A percentile compares a stretch with the other conserved stretches of the same genome.
These are phyloP conservation scores for Poecilia latipinna DNA, from an alignment of 2,113 vertebrate genomes.

Conservation along the genomic window DNA sequence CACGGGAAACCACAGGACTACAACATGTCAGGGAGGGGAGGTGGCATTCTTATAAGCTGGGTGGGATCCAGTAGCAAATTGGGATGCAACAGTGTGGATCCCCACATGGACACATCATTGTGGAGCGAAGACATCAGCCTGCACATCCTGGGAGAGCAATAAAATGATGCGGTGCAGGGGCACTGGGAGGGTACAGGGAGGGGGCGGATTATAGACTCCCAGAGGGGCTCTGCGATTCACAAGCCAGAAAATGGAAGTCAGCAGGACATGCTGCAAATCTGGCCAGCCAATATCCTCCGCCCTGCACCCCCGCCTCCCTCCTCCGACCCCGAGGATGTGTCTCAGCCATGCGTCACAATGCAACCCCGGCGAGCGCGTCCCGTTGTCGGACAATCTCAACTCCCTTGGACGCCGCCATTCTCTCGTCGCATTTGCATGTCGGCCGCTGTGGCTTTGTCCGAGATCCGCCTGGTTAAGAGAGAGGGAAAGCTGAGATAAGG, in stretches of 20 bases:
- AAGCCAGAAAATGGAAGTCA: constrained; percentile 80
- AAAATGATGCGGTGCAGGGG: constrained; percentile 65
- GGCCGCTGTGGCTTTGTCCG: constrained; percentile 54
- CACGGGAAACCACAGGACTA: constrained; percentile 66
- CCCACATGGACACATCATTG: constrained; percentile 64
- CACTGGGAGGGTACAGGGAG: constrained; percentile 28
- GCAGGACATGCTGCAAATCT: constrained; percentile 79
- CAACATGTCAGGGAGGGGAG: constrained; percentile 67
- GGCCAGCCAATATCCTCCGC: constrained; percentile 68
- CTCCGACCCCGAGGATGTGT: constrained; percentile 57
- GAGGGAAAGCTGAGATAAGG: constrained; percentile 54
- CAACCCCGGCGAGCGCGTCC: constrained; percentile 61
- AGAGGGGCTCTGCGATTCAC: constrained; percentile 79
- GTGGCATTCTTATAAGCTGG: constrained; percentile 58
- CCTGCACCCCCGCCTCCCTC: constrained; percentile 41
- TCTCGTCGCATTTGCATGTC: constrained; percentile 64
- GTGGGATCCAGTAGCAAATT: constrained; percentile 71
- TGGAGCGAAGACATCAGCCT: constrained; percentile 61
- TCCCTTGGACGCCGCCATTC: constrained; percentile 58
- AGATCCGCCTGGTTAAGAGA: constrained; percentile 52
- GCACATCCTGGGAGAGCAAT: constrained; percentile 70
- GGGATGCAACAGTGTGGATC: constrained; percentile 67
- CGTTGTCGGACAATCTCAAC: constrained; percentile 69
- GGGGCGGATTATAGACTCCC: constrained; percentile 81
- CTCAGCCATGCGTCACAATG: constrained; percentile 65